A percentile compares a stretch with the other conserved stretches of the same genome.
These are phyloP conservation scores for Hypolimnas misippus DNA, from an alignment of 2,888 invertebrate genomes.

Conservation along the genomic window DNA sequence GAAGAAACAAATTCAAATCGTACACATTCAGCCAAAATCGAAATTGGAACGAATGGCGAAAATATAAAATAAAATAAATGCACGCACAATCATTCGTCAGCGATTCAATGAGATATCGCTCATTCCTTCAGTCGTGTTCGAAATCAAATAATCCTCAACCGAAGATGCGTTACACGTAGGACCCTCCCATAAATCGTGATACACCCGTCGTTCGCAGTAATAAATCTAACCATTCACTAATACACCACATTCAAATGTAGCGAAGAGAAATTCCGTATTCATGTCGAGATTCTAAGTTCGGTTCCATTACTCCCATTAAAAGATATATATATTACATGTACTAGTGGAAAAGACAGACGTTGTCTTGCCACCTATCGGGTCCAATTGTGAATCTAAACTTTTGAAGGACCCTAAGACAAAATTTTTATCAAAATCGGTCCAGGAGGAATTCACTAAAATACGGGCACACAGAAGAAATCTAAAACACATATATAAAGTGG, in stretches of 20 bases:
- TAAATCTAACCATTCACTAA: constrained; percentile 78
- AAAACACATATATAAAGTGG: no score
- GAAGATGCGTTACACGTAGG: constrained; percentile 45
- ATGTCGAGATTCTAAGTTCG: constrained; percentile 24
- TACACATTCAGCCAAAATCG: no score
- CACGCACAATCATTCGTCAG: constrained; percentile 7
- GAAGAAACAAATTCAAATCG: no score
- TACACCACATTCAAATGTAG: constrained; percentile 78
- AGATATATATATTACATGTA: not conserved
- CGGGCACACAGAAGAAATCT: no score
- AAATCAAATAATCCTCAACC: constrained; percentile 37
- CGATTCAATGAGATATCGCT: constrained; percentile 7
- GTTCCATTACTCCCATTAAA: constrained; percentile 15
- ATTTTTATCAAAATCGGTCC: no score
- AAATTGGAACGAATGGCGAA: not conserved
- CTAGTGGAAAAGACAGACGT: no score
- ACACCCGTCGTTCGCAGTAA: constrained; percentile 60
- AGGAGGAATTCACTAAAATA: no score
- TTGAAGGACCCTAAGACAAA: no score
- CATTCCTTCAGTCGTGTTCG: constrained; percentile 31
- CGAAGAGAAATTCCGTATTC: constrained; percentile 44
- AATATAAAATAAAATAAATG: constrained; percentile 5
- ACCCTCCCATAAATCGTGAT: constrained; percentile 65
- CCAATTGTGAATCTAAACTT: no score
- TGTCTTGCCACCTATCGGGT: no score